A percentile compares a stretch with the other conserved stretches of the same genome.
phyloP scores from a whole-genome alignment of 2,888 invertebrate genomes.

The Xanthia icteritia region DNA sequence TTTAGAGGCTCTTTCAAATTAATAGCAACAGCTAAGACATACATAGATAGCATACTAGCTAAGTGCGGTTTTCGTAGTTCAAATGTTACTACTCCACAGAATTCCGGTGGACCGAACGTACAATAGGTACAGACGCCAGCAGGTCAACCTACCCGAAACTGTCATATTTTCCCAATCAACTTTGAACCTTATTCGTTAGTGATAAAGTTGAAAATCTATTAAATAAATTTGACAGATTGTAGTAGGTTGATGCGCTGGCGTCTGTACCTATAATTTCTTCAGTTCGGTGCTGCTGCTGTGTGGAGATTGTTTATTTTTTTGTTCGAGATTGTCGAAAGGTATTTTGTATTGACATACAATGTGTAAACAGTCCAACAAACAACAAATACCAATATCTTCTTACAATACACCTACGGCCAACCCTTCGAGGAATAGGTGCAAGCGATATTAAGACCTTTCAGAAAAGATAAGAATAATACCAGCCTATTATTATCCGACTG shows the following conservation, averaged over 20 bases:
- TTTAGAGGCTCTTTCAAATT: no score
- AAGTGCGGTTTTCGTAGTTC: neutral
- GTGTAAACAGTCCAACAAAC: slow-evolving; percentile 8
- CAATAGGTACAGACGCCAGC: no score
- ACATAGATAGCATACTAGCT: neutral
- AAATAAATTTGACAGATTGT: no score
- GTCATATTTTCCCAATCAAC: no score
- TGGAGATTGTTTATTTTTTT: slow-evolving; percentile 5
- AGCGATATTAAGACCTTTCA: neutral
- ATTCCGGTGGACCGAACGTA: neutral
- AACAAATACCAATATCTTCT: neutral
- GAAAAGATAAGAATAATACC: neutral
- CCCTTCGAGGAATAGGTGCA: no score
- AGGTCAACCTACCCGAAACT: no score
- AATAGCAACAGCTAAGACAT: no score
- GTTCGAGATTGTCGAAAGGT: neutral
- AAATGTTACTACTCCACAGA: neutral
- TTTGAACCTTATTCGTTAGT: no score
- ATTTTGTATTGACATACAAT: neutral
- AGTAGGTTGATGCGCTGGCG: no score
- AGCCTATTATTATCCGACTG: no score
- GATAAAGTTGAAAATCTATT: no score
- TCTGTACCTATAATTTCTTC: no score
- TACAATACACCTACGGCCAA: neutral
- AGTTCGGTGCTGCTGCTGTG: neutral